Evolutionary conservation across 1,140 invertebrate genomes (phyloP), one percentile per base, ranked within the genome.

Genomic region (Harpegnathos saltator): DNA sequence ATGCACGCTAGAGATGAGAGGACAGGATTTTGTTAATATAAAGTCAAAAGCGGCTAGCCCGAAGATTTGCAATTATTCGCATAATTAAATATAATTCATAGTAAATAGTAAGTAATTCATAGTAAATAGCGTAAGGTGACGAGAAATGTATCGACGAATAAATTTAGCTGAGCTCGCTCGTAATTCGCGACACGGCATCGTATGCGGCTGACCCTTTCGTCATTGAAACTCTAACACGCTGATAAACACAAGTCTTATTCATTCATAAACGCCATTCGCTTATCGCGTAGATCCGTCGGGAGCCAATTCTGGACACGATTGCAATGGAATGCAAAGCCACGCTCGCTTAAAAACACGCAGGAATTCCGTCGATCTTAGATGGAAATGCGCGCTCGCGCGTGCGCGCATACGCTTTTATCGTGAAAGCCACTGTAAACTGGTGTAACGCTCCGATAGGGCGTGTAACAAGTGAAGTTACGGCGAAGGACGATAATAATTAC

Each of bases 81-180:
- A 1, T 68, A 71, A 80, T 80, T 71, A 69, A 71, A 80, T 80
- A 71, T 59, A 48, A 80, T 80, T 38, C n/a, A n/a, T n/a, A n/a
- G n/a, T n/a, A n/a, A n/a, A n/a, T n/a, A n/a, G n/a, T n/a, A n/a
- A n/a, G n/a, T n/a, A n/a, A n/a, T n/a, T n/a, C n/a, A 71, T 11
- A 17, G 29, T 58, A 68, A 78, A 24, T 58, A 22, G 50, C 33
- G 50, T 22, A 69, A n/a, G n/a, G n/a, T 58, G 58, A 80, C 65
- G 7, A 11, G 38, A 11, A 52, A 80, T 69, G 71, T 14, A 33
- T 19, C 11, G 29, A 44, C 9, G 62, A 77, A 56, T 54, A 66
- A 66, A 22, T 80, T 71, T 80, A 4, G 38, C 26, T 54, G 17
- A 4, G 61, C 11, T 77, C 62, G 65, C 68, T 38, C n/a, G 75